These are phyloP conservation scores for Manacus vitellinus DNA, from an alignment of 2,113 vertebrate genomes.

Conservation along the genomic window DNA sequence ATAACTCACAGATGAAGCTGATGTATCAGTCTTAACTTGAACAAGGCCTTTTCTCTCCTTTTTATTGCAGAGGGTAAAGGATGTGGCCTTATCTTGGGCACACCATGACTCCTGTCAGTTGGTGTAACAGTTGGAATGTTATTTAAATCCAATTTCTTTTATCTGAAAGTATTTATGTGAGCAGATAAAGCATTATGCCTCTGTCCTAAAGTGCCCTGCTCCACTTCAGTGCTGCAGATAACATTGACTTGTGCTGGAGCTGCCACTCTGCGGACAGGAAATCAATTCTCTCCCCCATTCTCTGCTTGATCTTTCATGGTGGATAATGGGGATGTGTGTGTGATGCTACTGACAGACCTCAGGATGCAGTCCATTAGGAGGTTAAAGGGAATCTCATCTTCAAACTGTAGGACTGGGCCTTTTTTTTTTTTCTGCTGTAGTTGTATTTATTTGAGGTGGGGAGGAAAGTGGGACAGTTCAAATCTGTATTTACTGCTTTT, in stretches of 20 bases:
- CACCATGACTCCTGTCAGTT: neutral
- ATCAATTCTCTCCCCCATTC: neutral
- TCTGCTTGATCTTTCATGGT: neutral
- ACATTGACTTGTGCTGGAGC: neutral
- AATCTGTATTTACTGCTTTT: neutral
- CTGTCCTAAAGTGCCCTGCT: conserved; percentile 11
- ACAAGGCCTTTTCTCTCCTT: neutral
- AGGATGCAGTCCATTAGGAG: conserved; percentile 44
- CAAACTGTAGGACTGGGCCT: neutral
- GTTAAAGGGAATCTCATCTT: conserved; percentile 14
- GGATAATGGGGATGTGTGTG: conserved; percentile 30
- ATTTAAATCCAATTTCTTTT: conserved; percentile 44
- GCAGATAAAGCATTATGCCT: conserved; percentile 20
- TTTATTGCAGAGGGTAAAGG: neutral
- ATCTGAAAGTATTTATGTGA: conserved; percentile 29
- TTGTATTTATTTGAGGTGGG: neutral
- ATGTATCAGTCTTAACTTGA: neutral
- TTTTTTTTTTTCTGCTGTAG: neutral
- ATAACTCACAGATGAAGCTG: neutral
- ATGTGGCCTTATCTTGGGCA: conserved; percentile 11
- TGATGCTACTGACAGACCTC: conserved; percentile 56
- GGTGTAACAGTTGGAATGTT: conserved; percentile 16
- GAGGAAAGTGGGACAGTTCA: neutral
- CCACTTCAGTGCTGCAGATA: conserved; percentile 30
- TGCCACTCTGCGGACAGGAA: neutral